Evolutionary conservation across 2,888 invertebrate species (phyloP).

Genomic region (Acronicta psi): DNA sequence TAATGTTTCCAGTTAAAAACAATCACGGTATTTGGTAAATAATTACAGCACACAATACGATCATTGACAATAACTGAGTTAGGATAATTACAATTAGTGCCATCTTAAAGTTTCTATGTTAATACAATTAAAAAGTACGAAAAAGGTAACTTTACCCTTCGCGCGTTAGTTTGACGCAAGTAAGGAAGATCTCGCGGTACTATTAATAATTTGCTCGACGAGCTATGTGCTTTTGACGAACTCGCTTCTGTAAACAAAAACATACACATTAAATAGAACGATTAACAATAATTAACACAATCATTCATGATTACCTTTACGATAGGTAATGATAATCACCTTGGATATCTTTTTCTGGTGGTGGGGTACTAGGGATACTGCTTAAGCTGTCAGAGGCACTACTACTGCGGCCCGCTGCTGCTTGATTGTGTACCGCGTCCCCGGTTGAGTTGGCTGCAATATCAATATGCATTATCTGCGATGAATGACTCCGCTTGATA

Average conservation of each 20-base stretch:
- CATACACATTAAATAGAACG: slow-evolving; percentile 17
- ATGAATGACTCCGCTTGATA: slow-evolving; percentile 78
- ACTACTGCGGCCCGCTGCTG: slow-evolving; percentile 70
- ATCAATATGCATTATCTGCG: slow-evolving; percentile 73
- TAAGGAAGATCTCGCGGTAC: slow-evolving; percentile 86
- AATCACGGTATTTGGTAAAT: slow-evolving; percentile 24
- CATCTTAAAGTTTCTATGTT: neutral
- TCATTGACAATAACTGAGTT: slow-evolving; percentile 12
- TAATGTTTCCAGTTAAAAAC: slow-evolving; percentile 25
- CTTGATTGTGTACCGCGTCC: slow-evolving; percentile 66
- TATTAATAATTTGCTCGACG: slow-evolving; percentile 82
- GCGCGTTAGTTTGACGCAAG: slow-evolving; percentile 87
- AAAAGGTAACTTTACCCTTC: slow-evolving; percentile 75
- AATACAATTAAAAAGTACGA: slow-evolving; percentile 17
- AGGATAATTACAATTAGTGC: neutral
- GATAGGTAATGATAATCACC: slow-evolving; percentile 62
- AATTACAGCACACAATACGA: slow-evolving; percentile 9
- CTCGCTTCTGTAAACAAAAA: slow-evolving; percentile 76
- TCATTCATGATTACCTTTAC: slow-evolving; percentile 16
- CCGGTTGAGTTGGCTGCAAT: slow-evolving; percentile 78
- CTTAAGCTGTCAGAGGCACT: slow-evolving; percentile 66
- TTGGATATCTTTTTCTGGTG: slow-evolving; percentile 78
- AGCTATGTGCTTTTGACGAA: slow-evolving; percentile 76
- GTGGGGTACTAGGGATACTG: slow-evolving; percentile 71
- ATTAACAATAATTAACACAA: slow-evolving; percentile 9